Conservation (phyloP, 23 tunicate species). For the Halocynthia aurantium region DNA sequence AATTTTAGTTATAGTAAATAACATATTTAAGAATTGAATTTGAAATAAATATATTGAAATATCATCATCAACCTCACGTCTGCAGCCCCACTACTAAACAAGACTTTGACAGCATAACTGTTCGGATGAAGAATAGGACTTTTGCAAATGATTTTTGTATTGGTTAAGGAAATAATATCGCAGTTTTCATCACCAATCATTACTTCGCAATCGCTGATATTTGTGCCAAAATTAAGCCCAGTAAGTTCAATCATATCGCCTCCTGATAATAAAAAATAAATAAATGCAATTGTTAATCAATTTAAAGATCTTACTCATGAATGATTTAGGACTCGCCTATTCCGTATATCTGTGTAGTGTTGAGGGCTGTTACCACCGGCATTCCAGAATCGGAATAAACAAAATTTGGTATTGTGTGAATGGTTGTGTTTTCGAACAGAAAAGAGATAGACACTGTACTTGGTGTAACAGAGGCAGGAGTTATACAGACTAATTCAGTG, state of each 20-base stretch:
- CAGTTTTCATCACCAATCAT: slow-evolving; percentile 38
- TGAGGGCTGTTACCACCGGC: slow-evolving; percentile 5
- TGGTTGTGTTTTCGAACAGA: too few species aligned
- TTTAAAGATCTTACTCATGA: background rate
- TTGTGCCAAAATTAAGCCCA: slow-evolving; percentile 33
- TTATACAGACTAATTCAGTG: too few species aligned
- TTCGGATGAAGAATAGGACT: background rate
- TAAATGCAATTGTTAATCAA: background rate
- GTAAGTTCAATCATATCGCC: slow-evolving; percentile 27
- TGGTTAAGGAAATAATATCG: slow-evolving; percentile 20
- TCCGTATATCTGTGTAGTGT: background rate
- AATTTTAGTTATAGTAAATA: background rate
- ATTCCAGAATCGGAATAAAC: slow-evolving; percentile 7
- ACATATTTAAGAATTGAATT: background rate
- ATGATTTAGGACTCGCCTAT: background rate
- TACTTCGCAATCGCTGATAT: slow-evolving; percentile 16
- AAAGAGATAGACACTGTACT: too few species aligned
- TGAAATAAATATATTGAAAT: background rate
- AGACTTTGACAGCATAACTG: background rate
- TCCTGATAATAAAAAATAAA: background rate
- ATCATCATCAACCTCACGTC: background rate
- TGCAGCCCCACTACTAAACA: slow-evolving; percentile 8
- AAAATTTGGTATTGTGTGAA: background rate
- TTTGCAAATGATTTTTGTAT: slow-evolving; percentile 25
- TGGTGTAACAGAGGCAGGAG: too few species aligned